phyloP scores from a whole-genome alignment of 2,888 invertebrate species.

The Drosophila pseudotakahashii region DNA sequence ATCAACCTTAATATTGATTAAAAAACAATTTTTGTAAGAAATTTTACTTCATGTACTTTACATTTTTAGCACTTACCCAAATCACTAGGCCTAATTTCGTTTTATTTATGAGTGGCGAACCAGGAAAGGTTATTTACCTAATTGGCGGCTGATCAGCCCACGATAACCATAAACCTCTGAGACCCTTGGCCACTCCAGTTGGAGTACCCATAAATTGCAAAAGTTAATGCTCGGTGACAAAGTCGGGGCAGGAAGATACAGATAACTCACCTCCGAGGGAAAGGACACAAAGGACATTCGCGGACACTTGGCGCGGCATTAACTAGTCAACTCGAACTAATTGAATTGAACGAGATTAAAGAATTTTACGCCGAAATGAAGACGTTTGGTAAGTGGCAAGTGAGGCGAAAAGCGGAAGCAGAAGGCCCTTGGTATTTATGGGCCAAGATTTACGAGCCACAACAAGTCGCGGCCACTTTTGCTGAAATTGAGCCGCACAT shows the following conservation, averaged over 20 bases:
- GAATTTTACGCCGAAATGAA: conserved; percentile 81
- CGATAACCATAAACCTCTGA: conserved; percentile 27
- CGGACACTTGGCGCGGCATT: conserved; percentile 62
- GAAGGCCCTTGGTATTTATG: conserved; percentile 71
- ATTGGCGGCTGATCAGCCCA: conserved; percentile 15
- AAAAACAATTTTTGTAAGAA: too few species aligned
- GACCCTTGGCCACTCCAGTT: conserved; percentile 1
- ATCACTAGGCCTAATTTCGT: not conserved
- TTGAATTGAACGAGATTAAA: conserved; percentile 84
- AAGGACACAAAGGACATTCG: conserved; percentile 52
- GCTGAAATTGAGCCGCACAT: conserved; percentile 72
- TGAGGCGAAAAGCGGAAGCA: conserved; percentile 49
- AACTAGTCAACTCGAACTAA: conserved; percentile 83
- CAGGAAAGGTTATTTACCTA: conserved; percentile 21
- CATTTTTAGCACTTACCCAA: not conserved
- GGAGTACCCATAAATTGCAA: conserved; percentile 77
- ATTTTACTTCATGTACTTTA: too few species aligned
- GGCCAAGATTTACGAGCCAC: conserved; percentile 81
- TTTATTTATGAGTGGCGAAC: not conserved
- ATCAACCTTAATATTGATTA: too few species aligned
- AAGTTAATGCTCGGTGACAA: conserved; percentile 75
- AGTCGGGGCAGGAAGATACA: conserved; percentile 31
- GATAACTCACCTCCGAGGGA: conserved; percentile 53
- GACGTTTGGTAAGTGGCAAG: conserved; percentile 57
- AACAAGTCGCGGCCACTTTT: conserved; percentile 59